These are phyloP conservation scores for Gobius niger DNA, from an alignment of 2,113 vertebrate species.

Conservation along the genomic window DNA sequence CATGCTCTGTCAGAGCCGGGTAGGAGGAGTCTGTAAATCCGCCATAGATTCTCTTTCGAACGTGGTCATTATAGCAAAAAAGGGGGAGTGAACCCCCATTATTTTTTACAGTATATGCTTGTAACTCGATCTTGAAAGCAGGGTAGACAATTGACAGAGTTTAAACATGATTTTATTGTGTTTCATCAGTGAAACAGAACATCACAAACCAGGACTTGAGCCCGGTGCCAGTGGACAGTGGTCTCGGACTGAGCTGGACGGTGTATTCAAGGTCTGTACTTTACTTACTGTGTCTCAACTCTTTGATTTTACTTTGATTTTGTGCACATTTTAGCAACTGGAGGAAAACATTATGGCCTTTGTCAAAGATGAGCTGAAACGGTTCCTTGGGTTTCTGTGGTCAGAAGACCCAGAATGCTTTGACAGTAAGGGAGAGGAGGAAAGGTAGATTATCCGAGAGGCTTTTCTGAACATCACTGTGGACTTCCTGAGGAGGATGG, in stretches of 20 bases:
- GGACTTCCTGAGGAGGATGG: too few species aligned
- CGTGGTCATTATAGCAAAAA: too few species aligned
- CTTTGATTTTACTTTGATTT: not conserved
- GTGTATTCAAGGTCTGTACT: not conserved
- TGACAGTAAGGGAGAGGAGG: not conserved
- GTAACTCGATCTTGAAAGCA: too few species aligned
- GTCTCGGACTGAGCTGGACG: not conserved
- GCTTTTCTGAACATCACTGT: slow-evolving; percentile 36
- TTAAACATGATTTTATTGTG: not conserved
- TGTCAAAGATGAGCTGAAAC: slow-evolving; percentile 23
- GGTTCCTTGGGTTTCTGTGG: not conserved
- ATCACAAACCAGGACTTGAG: not conserved
- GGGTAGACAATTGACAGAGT: too few species aligned
- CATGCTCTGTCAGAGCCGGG: too few species aligned
- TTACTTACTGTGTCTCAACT: not conserved
- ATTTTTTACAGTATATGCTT: too few species aligned
- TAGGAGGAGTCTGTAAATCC: too few species aligned
- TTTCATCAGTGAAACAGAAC: not conserved
- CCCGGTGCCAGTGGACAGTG: not conserved
- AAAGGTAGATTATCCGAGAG: slow-evolving; percentile 19
- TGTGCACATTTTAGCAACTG: slow-evolving; percentile 4
- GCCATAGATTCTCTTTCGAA: too few species aligned
- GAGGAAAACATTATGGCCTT: slow-evolving; percentile 10
- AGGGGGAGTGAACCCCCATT: too few species aligned
- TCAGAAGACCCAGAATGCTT: slow-evolving; percentile 8